Evolutionary conservation across 2,888 invertebrate genomes (phyloP), one percentile per base, ranked within the genome.

Genomic region (Chaetoderma sp.): DNA sequence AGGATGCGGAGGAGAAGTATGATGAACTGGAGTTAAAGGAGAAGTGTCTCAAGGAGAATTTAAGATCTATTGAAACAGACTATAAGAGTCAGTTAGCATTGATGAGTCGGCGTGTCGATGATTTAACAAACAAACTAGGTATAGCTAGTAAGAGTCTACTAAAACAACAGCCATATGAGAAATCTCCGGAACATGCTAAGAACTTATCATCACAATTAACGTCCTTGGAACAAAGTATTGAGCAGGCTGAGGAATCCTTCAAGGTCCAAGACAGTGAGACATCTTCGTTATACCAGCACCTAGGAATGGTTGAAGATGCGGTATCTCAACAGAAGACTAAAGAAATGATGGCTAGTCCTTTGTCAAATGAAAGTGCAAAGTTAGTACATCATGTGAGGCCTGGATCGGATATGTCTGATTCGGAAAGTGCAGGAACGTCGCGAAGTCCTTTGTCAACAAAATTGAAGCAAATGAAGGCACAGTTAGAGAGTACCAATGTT

Each of bases 21-120:
- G 71, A 72, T 39, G 55, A 71, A 25, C 61, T 78, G 27, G 71
- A 77, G 63, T 57, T 64, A 25, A 75, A 74, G 45, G 76, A 80
- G 57, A 60, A 63, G 39, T 67, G 75, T 59, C 64, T 83, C 42
- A 78, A 79, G 57, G 78, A 81, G 66, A 71, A 80, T 79, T 88
- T 93, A 79, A 90, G 90, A 67, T 84, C 90, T 1, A 87, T 90
- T 71, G 87, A 88, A 60, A 89, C 90, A 63, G 89, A 90, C 65
- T 90, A 91, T 60, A 74, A 82, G 52, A 77, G 78, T 1, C 92
- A 95, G 85, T 89, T 93, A 44, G 91, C 92, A 70, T 87, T 94
- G 77, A 92, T 95, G 91, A 93, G 93, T 42, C 92, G 92, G 27
- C 90, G 94, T 56, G 92, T 96, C 65, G 91, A 94, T 81, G 94